Base-by-base conservation (phyloP, 1,140 invertebrate genomes). In the Metaphire vulgaris region DNA sequence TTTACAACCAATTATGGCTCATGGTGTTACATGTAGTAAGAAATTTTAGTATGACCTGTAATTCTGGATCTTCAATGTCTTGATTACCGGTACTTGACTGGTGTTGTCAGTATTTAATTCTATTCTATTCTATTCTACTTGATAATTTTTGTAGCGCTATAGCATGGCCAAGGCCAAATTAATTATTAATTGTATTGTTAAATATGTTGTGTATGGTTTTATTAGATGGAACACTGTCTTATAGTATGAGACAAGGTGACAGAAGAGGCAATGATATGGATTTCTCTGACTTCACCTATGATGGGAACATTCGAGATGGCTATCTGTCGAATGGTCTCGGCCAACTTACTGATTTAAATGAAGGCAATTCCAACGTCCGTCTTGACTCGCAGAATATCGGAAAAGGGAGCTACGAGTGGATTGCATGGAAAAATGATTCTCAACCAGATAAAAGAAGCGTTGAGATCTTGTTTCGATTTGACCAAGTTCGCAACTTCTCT, bases 251-350 rank as follows among this genome's bases (percentile, higher is more conserved):
- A 0, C 90, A 94, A 78, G 94, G 94, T 79, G 91, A 92, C 76
- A 88, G 89, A 75, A 87, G 91, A 72, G 90, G 89, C 71, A 90
- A 88, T 82, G 85, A 91, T 79, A 90, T 93, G 80, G 92, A 96
- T 84, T 90, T 97, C 67, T 92, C 91, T 77, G 96, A 98, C 85
- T 90, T 92, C 79, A 93, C 92, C 56, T 99, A 97, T 87, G 96
- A 98, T 86, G 96, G 96, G 0, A 91, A 79, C 6, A 72, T 74
- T 0, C 29, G 41, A 29, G 41, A 33, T 12, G 74, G 79, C 33
- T 75, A 72, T 30, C 89, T 95, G 74, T 86, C 88, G 16, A 89
- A 90, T 67, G 95, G 95, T 28, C 86, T 97, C 1, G 95, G 95
- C n/a, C 92, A 94, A 83, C 88, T 97, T 74, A 92, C 91, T 26